phyloP scores from a whole-genome alignment of 1,140 invertebrate genomes.

The Sarcophaga bullata region DNA sequence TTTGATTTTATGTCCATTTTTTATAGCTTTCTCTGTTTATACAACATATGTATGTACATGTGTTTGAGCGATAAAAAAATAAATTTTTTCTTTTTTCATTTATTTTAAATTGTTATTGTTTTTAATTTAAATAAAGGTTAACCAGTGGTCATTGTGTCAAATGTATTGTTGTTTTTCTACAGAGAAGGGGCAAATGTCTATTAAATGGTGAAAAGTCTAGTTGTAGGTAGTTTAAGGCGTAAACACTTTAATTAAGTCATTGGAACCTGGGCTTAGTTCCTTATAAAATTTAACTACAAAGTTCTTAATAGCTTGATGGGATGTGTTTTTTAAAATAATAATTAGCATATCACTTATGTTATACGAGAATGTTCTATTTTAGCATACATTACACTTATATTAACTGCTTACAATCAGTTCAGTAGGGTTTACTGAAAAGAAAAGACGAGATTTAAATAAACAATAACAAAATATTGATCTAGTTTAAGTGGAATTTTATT shows the following conservation, averaged over 20 bases:
- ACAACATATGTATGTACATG: not conserved
- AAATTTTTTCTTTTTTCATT: not conserved
- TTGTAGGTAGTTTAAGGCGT: not conserved
- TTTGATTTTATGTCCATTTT: too few relatives aligned
- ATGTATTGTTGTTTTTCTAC: conserved; percentile 11
- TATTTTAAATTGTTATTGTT: conserved; percentile 22
- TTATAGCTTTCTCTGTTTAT: not conserved
- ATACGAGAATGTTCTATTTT: too few relatives aligned
- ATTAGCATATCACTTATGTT: too few relatives aligned
- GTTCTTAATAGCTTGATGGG: too few relatives aligned
- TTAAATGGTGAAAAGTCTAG: not conserved
- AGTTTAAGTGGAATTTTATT: too few relatives aligned
- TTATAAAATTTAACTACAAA: too few relatives aligned
- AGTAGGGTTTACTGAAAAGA: too few relatives aligned
- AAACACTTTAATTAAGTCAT: not conserved
- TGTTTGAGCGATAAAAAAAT: not conserved
- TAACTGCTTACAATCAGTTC: too few relatives aligned
- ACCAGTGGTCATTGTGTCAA: conserved; percentile 39
- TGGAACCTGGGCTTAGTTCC: not conserved
- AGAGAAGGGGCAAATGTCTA: not conserved
- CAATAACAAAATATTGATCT: too few relatives aligned
- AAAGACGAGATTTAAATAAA: too few relatives aligned
- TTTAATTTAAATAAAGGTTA: conserved; percentile 35
- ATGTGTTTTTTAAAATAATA: too few relatives aligned
- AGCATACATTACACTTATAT: too few relatives aligned